Evolutionary conservation across 2,113 vertebrate species (phyloP).

Genomic region (Hydropotes inermis): DNA sequence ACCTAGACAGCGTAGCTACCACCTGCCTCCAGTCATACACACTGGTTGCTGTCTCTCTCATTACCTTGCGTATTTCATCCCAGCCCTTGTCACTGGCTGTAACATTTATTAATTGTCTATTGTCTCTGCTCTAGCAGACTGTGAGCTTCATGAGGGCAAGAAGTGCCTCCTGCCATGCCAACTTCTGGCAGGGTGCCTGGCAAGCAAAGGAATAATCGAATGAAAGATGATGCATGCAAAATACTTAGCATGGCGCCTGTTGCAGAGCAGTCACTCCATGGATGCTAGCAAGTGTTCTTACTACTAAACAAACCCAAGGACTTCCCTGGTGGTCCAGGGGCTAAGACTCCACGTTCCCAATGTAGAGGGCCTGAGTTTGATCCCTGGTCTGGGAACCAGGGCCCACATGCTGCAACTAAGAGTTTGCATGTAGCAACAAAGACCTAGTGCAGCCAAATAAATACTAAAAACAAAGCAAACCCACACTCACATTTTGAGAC

Average conservation of each 20-base stretch:
- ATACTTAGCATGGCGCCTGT: rapidly evolving
- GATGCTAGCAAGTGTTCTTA: background rate
- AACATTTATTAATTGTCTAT: no score
- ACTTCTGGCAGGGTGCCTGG: background rate
- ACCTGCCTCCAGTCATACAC: background rate
- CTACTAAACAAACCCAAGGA: background rate
- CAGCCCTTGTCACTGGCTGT: no score
- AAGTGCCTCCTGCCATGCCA: background rate
- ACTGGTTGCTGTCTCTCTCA: background rate
- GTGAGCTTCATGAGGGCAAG: background rate
- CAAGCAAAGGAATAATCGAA: background rate
- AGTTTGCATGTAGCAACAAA: background rate
- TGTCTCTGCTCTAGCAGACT: background rate
- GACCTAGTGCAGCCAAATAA: background rate
- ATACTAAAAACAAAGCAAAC: background rate
- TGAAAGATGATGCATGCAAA: rapidly evolving
- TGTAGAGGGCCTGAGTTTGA: background rate
- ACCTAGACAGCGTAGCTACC: background rate
- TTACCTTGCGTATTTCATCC: background rate
- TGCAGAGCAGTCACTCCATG: rapidly evolving
- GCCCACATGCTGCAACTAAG: background rate
- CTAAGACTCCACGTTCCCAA: background rate
- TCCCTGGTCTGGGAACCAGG: background rate
- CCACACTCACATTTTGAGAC: background rate
- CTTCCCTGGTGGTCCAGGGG: background rate